Base-by-base conservation (phyloP, 2,113 vertebrate species). In the Formicarius rufipectus region DNA sequence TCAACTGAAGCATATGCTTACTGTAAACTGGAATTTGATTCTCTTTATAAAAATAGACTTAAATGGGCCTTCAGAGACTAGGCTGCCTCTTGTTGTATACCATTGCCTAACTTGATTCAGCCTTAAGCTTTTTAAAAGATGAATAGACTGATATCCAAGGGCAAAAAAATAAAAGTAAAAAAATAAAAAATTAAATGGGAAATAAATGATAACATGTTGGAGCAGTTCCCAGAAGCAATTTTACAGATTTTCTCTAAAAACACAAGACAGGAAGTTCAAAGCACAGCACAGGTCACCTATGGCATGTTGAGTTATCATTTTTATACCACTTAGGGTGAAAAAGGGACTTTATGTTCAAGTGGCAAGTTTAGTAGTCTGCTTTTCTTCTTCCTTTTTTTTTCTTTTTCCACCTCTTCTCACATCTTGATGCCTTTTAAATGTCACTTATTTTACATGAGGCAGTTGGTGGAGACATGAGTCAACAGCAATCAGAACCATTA, bases 211-310 rank as follows among this genome's bases (percentile, higher is more conserved):
- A 98, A 98, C 97, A 97, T 96, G 97, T 98, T 99, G 98, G 98
- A 99, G 98, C 98, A 98, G 98, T 98, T 99, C 98, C 99, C 98
- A 98, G 98, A 98, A 99, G 99, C 98, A 98, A 99, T 99, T 98
- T 99, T 98, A 97, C 96, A 95, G 97, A 96, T 98, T 98, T 97
- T 97, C 96, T 96, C 96, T 97, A 97, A 98, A 98, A 98, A 98
- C 97, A 98, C 91, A 97, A 98, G 98, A 98, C 98, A 98, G 97
- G 96, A 98, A 98, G 98, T 98, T 98, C 98, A 98, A 98, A 98
- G 98, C 98, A 88, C 93, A 93, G 97, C 39, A 35, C 95, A 97
- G 98, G 98, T 98, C 98, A 98, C 97, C 97, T 95, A 95, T 98
- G 98, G 98, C 98, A 98, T 96, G 97, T 98, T 78, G 97, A 97